Conservation (phyloP, 2,888 invertebrate species). For the Incurvaria masculella region DNA sequence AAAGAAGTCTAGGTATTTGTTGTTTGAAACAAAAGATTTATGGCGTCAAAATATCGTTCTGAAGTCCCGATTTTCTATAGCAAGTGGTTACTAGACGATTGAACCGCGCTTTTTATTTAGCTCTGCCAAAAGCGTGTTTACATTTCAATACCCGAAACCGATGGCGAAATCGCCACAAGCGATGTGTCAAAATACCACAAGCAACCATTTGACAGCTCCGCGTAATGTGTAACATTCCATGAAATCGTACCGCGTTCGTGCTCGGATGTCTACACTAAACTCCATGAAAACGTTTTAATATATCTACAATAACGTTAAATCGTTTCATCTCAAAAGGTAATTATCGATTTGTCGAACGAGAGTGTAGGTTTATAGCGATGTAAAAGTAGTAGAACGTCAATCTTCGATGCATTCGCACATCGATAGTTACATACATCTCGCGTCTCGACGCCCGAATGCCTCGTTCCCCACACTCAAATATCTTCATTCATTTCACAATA, state of each 20-base stretch:
- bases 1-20: too few species aligned
- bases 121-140: too few species aligned
- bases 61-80: too few species aligned
- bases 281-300: neutral
- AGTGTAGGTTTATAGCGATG: neutral
- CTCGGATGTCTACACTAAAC: too few species aligned
- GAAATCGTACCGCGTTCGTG: neutral
- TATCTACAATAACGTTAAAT: neutral
- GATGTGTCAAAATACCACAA: neutral
- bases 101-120: too few species aligned
- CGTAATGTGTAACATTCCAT: neutral
- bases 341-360: neutral
- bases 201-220: neutral
- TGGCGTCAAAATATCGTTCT: too few species aligned
- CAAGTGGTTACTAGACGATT: too few species aligned
- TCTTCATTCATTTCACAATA: neutral
- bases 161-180: neutral
- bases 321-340: neutral
- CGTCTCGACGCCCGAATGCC: neutral
- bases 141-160: neutral
- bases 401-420: neutral
- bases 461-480: neutral
- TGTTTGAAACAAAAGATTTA: too few species aligned
- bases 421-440: neutral
- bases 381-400: neutral